A percentile compares a stretch with the other conserved stretches of the same genome.
phyloP scores from a whole-genome alignment of 2,888 invertebrate species.

The Nesidiocoris tenuis region DNA sequence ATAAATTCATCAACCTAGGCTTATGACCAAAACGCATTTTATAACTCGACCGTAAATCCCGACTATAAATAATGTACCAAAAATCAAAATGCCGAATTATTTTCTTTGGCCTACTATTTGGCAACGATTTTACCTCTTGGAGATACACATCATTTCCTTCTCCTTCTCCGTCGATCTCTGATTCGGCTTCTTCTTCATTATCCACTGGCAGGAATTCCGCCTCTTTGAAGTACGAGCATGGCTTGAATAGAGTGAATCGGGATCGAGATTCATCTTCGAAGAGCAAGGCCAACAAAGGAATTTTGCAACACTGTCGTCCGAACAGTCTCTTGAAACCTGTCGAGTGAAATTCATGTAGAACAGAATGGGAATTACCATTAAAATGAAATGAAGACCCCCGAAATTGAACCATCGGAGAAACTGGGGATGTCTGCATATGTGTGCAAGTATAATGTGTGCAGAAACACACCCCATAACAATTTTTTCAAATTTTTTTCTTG shows the following conservation, averaged over 20 bases:
- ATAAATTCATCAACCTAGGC: too few relatives aligned
- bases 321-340: conserved; percentile 22
- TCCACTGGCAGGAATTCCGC: neutral
- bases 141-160: neutral
- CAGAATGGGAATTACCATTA: too few relatives aligned
- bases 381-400: neutral
- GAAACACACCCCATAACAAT: too few relatives aligned
- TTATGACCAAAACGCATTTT: too few relatives aligned
- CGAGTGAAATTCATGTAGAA: neutral
- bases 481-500: too few relatives aligned
- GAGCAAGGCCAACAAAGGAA: conserved; percentile 19
- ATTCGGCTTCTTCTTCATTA: neutral
- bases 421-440: neutral
- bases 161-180: neutral
- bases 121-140: too few relatives aligned
- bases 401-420: neutral
- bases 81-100: too few relatives aligned
- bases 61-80: too few relatives aligned
- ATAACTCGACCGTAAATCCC: too few relatives aligned
- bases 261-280: conserved; percentile 17
- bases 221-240: conserved; percentile 3
- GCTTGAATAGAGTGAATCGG: conserved; percentile 15
- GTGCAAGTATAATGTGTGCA: too few relatives aligned
- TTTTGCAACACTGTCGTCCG: conserved; percentile 16
- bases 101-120: too few relatives aligned